Evolutionary conservation across 2,888 invertebrate species (phyloP), one percentile per base, ranked within the genome.

Genomic region (Spisula subtruncata): DNA sequence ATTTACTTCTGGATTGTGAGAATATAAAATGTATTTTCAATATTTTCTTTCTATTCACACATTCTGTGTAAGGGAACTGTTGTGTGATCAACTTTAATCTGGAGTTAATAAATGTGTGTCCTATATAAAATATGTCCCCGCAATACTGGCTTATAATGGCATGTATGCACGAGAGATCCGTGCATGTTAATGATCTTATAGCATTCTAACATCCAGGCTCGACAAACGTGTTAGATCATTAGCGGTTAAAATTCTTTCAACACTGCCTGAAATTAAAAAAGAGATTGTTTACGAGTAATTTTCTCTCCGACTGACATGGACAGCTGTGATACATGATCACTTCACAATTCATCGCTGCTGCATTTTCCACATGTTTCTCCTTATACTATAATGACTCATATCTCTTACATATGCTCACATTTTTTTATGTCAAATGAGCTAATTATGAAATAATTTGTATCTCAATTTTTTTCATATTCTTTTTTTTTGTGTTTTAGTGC

Each of bases 221-320:
- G 16, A 32, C 75, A 75, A 75, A 75, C 35, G 75, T 35, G 75
- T 75, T 32, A 35, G 75, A 75, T 75, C 75, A 75, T 75, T 75
- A 83, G 48, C 48, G 48, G 46, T 71, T 25, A 41, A 85, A 85
- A 51, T 54, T 82, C 71, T 71, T 75, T 87, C 82, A 51, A 20
- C 87, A 81, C 87, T 8, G n/a, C 35, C 75, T 54, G 87, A 87
- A 87, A 87, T 87, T 87, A 83, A 79, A 79, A 87, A 87, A 81
- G 41, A 87, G 46, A 87, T 83, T 56, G 83, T 87, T 84, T 89
- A 83, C 48, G 60, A 89, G 46, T 51, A 83, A 83, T 87, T 87
- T 89, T 54, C 82, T 79, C n/a, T 54, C 6, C 84, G 89, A 89
- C 18, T 66, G 84, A 80, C 82, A 54, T n/a, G 4, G 41, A 84